phyloP scores from a whole-genome alignment of 2,113 vertebrate species.

The Rhea pennata region DNA sequence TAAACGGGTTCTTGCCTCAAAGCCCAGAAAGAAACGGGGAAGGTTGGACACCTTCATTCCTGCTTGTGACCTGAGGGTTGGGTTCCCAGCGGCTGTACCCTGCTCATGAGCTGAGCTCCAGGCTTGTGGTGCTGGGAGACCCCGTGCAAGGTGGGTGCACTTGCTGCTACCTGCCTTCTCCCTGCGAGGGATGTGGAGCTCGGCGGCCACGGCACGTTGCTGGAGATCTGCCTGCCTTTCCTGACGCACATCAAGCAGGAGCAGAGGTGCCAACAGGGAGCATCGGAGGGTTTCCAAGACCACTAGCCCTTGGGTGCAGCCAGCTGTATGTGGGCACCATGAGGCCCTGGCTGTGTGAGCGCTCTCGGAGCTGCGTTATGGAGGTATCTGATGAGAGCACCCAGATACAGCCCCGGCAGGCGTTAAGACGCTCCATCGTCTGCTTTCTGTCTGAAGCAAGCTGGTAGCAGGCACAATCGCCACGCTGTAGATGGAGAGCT shows the following conservation, averaged over 20 bases:
- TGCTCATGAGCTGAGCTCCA: neutral
- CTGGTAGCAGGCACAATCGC: neutral
- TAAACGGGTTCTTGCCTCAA: constrained; percentile 19
- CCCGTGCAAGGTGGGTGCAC: rapidly evolving
- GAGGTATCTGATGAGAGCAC: neutral
- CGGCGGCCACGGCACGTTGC: rapidly evolving
- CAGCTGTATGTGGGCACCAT: rapidly evolving
- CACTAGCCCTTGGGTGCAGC: neutral
- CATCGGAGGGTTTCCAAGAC: neutral
- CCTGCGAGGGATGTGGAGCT: neutral
- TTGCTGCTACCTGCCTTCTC: neutral
- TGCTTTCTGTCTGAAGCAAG: neutral
- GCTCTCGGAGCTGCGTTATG: neutral
- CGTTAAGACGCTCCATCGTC: neutral
- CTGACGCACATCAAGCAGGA: rapidly evolving
- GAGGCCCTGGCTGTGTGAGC: neutral
- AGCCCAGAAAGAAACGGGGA: neutral
- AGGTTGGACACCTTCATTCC: rapidly evolving
- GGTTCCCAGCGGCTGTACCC: too few relatives aligned
- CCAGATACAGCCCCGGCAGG: rapidly evolving
- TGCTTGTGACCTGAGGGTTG: rapidly evolving
- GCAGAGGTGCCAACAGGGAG: neutral
- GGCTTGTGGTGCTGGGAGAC: neutral
- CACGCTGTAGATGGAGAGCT: neutral
- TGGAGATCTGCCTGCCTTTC: neutral